A percentile compares a stretch with the other conserved stretches of the same genome.
Evolutionary conservation across 2,113 vertebrate genomes (phyloP).

Genomic region (Tychaedon coryphoeus): DNA sequence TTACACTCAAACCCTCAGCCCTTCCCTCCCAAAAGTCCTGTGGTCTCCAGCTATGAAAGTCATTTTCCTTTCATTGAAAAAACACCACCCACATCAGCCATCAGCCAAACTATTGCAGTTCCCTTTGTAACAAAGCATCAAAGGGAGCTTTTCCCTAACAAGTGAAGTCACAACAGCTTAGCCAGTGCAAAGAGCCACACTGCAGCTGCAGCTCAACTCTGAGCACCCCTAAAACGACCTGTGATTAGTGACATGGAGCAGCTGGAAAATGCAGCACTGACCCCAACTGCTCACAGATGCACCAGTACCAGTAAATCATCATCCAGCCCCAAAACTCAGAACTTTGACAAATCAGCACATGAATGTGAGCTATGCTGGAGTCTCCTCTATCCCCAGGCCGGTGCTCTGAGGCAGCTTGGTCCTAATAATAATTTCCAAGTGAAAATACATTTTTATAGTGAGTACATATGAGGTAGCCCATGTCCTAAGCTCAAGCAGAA

Average conservation of each 20-base stretch:
- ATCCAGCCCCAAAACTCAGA: not conserved
- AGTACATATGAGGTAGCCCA: not conserved
- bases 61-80: not conserved
- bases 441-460: not conserved
- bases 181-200: not conserved
- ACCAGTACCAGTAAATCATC: not conserved
- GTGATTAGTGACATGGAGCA: not conserved
- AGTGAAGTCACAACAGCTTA: not conserved
- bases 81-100: not conserved
- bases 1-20: not conserved
- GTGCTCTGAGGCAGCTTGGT: not conserved
- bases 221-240: not conserved
- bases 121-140: not conserved
- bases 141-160: not conserved
- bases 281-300: not conserved
- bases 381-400: not conserved
- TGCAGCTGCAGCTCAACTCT: not conserved
- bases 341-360: not conserved
- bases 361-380: rapidly evolving
- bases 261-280: not conserved
- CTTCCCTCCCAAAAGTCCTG: not conserved
- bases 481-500: not conserved
- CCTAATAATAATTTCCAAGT: not conserved
- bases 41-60: not conserved
- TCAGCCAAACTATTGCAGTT: not conserved